Conservation (phyloP, 2,888 invertebrate genomes). For the Desoria tigrina region DNA sequence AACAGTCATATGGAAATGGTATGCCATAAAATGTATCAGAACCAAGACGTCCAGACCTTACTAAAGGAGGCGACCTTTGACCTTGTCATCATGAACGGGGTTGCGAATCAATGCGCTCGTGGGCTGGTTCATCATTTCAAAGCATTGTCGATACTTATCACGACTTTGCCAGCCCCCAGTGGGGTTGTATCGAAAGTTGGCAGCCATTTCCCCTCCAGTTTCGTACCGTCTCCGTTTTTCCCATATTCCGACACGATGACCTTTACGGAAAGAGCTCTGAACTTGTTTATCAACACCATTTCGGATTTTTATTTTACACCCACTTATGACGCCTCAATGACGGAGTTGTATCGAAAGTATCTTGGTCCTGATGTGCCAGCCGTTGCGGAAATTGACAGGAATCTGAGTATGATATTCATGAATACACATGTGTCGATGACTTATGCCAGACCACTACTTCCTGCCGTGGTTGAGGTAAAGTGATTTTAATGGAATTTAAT, state of each 20-base stretch:
- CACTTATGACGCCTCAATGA: no score
- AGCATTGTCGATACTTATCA: constrained; percentile 56
- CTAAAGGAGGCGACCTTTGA: constrained; percentile 47
- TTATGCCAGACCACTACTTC: constrained; percentile 74
- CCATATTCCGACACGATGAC: constrained; percentile 52
- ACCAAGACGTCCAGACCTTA: constrained; percentile 25
- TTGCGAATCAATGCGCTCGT: constrained; percentile 53
- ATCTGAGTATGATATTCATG: constrained; percentile 77
- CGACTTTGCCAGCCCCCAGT: constrained; percentile 27
- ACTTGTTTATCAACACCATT: constrained; percentile 55
- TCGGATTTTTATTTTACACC: no score
- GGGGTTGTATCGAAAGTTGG: constrained; percentile 41
- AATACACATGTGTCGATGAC: constrained; percentile 77
- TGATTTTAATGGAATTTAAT: no score
- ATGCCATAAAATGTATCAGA: constrained; percentile 28
- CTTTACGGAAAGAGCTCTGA: constrained; percentile 52
- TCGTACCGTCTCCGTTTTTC: constrained; percentile 55
- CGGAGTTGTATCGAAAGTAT: constrained; percentile 54
- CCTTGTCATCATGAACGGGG: constrained; percentile 54
- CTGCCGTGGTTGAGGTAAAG: constrained; percentile 75
- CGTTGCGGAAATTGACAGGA: constrained; percentile 69
- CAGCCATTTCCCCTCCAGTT: constrained; percentile 47
- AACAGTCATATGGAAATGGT: constrained; percentile 11
- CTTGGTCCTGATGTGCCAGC: constrained; percentile 65
- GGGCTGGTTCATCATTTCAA: constrained; percentile 51